Conservation (phyloP, 1,140 invertebrate genomes). For the Dendrolimus punctatus region DNA sequence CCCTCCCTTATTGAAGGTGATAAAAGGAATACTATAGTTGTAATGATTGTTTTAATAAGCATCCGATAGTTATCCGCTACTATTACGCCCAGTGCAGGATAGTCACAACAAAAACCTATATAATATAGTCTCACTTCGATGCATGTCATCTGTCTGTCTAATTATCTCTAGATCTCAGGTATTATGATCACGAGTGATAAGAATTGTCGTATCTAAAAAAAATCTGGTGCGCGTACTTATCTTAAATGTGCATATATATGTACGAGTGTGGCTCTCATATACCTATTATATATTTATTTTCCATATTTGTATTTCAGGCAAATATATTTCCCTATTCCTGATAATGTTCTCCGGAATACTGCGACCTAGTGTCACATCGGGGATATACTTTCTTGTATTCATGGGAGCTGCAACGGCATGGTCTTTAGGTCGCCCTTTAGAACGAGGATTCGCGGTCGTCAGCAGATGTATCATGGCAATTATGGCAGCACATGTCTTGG, state of each 20-base stretch:
- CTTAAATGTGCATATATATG: no score
- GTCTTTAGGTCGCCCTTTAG: constrained; percentile 85
- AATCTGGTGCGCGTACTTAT: no score
- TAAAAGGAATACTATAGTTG: no score
- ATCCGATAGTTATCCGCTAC: no score
- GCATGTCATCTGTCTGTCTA: no score
- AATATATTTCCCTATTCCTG: constrained; percentile 79
- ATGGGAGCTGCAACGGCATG: constrained; percentile 90
- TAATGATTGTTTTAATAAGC: no score
- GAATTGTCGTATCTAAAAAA: neutral
- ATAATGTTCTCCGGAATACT: constrained; percentile 85
- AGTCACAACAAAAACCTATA: no score
- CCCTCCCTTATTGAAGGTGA: no score
- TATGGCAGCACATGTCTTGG: constrained; percentile 82
- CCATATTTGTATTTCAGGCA: constrained; percentile 69
- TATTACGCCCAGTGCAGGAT: no score
- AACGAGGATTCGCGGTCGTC: constrained; percentile 81
- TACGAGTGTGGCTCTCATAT: neutral
- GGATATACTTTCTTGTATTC: constrained; percentile 91
- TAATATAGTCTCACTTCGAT: no score
- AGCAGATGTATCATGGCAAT: constrained; percentile 82
- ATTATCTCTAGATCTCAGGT: no score
- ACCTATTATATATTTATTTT: constrained; percentile 9
- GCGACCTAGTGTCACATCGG: constrained; percentile 83
- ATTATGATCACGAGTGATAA: no score